Conservation (phyloP, 2,888 invertebrate species). For the Dolichopus griseipennis region DNA sequence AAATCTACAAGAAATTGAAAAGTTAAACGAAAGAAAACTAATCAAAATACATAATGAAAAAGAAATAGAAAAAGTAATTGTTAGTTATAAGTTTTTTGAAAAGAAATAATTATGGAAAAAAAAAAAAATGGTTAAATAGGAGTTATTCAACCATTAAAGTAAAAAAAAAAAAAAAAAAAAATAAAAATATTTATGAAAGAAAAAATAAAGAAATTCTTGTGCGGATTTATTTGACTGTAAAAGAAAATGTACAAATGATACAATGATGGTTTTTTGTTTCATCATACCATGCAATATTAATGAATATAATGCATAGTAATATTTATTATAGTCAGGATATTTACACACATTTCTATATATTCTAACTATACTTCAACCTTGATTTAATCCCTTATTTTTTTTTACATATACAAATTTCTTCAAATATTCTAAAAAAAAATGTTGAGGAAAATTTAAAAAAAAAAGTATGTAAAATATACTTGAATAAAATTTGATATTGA, state of each 20-base stretch:
- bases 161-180: neutral
- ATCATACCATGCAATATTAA: neutral
- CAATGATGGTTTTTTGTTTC: no score
- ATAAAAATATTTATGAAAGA: neutral
- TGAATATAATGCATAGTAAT: no score
- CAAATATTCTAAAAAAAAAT: no score
- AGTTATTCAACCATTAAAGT: conserved; percentile 6
- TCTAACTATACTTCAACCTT: neutral
- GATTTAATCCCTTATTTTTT: no score
- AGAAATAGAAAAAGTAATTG: neutral
- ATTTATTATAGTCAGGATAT: no score
- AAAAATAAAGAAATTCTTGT: neutral
- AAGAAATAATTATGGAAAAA: neutral
- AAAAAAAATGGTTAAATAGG: neutral
- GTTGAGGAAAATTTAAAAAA: no score
- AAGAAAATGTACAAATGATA: neutral
- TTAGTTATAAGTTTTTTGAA: neutral
- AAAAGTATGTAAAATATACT: no score
- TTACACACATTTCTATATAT: neutral
- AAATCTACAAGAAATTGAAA: no score
- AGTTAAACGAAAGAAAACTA: no score
- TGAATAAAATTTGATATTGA: no score
- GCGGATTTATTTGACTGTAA: neutral
- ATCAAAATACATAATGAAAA: neutral
- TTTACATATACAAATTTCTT: no score